Evolutionary conservation across 2,797 vertebrate genomes (phyloP), one percentile per base, ranked within the genome.

Genomic region (Amblyopsis hoosieri): DNA sequence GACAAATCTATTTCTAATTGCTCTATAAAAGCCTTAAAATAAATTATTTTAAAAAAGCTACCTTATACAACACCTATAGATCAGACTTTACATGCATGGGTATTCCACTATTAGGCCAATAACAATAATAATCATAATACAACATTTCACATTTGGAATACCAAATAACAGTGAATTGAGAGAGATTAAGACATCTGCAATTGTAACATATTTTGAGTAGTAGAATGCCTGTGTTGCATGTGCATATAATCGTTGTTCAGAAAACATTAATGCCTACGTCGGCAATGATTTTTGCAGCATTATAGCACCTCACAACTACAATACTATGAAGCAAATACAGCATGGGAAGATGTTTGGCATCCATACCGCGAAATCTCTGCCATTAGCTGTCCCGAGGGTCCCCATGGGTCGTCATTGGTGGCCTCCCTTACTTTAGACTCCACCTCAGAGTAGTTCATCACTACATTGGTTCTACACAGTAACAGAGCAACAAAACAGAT

Each of bases 381-480:
- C 98, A 99, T 99, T 83, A 95, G 89, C 71, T 99, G 97, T 86
- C 98, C 97, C 13, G 97, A 97, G 80, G 98, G 98, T 91, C 98
- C 98, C 97, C 98, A 99, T 0, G 98, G 93, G 91, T 99, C 98
- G 33, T 99, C 98, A 78, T 99, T 99, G 82, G 98, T 99, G 89
- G 97, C 97, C 90, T 99, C 98, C 92, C 97, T 94, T 92, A 99
- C 97, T 91, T 99, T 99, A 79, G 97, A 97, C 89, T 99, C 98
- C 4, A 95, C 94, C 91, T 99, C 97, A 75, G 97, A 96, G 91
- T 99, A 99, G 94, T 99, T 99, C 97, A 99, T 99, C 89, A 99
- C 97, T 85, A 98, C 96, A 77, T 99, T 99, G 93, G 97, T 99
- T 90, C 97, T 99, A 87, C 72, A 89, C 74, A 88, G 76, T 57